Base-by-base conservation (phyloP, 2,113 vertebrate genomes). In the Carassius carassius region DNA sequence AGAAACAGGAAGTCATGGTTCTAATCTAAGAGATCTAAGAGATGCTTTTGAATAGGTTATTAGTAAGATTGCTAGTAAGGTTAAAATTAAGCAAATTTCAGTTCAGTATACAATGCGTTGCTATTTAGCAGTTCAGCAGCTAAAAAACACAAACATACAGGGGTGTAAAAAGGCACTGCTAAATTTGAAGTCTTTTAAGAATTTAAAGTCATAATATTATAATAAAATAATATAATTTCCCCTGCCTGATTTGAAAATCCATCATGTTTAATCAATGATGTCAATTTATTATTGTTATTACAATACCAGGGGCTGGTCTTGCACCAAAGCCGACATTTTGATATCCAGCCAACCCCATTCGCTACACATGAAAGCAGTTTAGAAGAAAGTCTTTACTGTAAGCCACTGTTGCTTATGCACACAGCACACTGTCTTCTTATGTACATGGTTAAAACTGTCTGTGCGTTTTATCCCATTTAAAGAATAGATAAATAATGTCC, bases 301-400 rank as follows among this genome's bases (percentile, higher is more conserved):
- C 41, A 75, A 1, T 63, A n/a, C 51, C 14, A 51, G 32, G 32
- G 35, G 21, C 51, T 77, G 65, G 47, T 29, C 78, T 35, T 82
- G 51, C 65, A 62, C 56, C 47, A 14, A 86, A 76, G n/a, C 73
- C 23, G 32, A 29, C 3, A 23, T 49, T 3, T 74, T 14, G 41
- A 47, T 25, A 47, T 74, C n/a, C 1, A 47, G 41, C 70, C 70
- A 49, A 74, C 5, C 70, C 21, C n/a, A 25, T 75, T 85, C 47
- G 47, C 62, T 49, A 83, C 83, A 84, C 81, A 86, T 12, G 74
- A 44, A 35, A 81, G 77, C 82, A 63, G 85, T 81, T 62, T 16
- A 58, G 60, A 84, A 87, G 89, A 86, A 88, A 89, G 84, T 84
- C 84, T 86, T 91, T 89, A 88, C 84, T 88, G 85, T 91, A 90